phyloP scores from a whole-genome alignment of 2,797 vertebrate species.

The Microtus obscurus region DNA sequence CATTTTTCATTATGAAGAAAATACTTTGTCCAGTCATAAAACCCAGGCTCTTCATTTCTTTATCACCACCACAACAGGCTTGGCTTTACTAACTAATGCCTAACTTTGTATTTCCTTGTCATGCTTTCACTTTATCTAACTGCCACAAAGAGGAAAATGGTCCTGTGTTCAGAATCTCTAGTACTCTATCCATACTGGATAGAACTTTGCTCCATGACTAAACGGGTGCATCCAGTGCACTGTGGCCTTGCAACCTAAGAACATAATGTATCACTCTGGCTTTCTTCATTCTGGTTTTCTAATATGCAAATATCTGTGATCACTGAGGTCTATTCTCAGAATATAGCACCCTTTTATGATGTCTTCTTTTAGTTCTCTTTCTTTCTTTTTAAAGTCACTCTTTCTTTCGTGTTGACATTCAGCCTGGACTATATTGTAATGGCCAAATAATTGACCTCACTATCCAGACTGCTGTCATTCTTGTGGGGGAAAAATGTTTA shows the following conservation, averaged over 20 bases:
- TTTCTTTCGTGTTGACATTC: conserved; percentile 41
- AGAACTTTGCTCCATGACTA: not conserved
- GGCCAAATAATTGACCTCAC: conserved; percentile 21
- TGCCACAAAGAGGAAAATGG: not conserved
- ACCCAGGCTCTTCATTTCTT: not conserved
- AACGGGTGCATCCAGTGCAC: not conserved
- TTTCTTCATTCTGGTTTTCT: conserved; percentile 19
- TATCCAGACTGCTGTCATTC: conserved; percentile 26
- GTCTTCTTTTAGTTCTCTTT: not conserved
- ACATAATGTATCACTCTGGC: not conserved
- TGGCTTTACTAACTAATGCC: not conserved
- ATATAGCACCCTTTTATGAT: conserved; percentile 29
- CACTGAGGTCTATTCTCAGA: not conserved
- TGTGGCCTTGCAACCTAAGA: not conserved
- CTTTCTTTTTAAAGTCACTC: conserved; percentile 2
- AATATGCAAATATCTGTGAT: not conserved
- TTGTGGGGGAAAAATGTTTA: not conserved
- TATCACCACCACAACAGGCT: not conserved
- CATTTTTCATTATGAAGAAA: not conserved
- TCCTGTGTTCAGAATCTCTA: conserved; percentile 24
- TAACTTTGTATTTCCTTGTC: conserved; percentile 28
- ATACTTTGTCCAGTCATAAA: not conserved
- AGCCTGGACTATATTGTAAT: not conserved
- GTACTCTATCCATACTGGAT: not conserved
- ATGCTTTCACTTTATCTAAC: conserved; percentile 26